A percentile compares a stretch with the other conserved stretches of the same genome.
Conservation (phyloP, 2,113 vertebrate species). For the Ceratotherium simum region DNA sequence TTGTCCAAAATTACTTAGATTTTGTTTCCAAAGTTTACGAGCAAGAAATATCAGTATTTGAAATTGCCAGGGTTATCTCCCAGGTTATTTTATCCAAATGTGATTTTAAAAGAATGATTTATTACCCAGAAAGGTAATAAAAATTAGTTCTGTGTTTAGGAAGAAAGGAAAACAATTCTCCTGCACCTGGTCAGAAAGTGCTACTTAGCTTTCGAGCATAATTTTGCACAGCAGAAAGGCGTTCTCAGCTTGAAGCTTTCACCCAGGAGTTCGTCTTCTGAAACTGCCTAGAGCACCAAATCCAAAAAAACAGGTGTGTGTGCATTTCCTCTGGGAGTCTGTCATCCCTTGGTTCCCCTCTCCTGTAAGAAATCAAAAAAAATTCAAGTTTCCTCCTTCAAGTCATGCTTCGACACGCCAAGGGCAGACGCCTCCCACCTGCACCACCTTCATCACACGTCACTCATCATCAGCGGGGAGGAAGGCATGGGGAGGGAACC, state of each 20-base stretch:
- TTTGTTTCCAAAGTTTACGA: background rate
- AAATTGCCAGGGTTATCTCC: background rate
- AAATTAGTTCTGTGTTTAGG: constrained; percentile 34
- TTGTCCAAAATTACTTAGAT: background rate
- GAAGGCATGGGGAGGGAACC: background rate
- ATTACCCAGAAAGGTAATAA: background rate
- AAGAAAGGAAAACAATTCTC: background rate
- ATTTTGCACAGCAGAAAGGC: constrained; percentile 57
- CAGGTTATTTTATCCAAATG: constrained; percentile 27
- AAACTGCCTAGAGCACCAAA: constrained; percentile 17
- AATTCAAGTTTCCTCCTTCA: constrained; percentile 57
- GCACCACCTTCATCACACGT: background rate
- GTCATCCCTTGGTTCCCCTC: constrained; percentile 37
- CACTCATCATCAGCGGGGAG: constrained; percentile 5
- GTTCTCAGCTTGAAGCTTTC: constrained; percentile 2
- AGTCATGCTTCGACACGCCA: constrained; percentile 64
- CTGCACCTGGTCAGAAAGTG: constrained; percentile 37
- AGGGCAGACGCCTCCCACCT: constrained; percentile 56
- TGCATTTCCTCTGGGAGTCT: constrained; percentile 64
- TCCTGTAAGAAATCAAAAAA: constrained; percentile 40
- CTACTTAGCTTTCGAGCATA: constrained; percentile 2
- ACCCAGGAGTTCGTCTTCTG: constrained; percentile 57
- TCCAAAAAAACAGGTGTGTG: constrained; percentile 61
- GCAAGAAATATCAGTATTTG: background rate
- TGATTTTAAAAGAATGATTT: constrained; percentile 26